Evolutionary conservation across 1,140 invertebrate species (phyloP), one percentile per base, ranked within the genome.

Genomic region (Calephelis virginiensis): DNA sequence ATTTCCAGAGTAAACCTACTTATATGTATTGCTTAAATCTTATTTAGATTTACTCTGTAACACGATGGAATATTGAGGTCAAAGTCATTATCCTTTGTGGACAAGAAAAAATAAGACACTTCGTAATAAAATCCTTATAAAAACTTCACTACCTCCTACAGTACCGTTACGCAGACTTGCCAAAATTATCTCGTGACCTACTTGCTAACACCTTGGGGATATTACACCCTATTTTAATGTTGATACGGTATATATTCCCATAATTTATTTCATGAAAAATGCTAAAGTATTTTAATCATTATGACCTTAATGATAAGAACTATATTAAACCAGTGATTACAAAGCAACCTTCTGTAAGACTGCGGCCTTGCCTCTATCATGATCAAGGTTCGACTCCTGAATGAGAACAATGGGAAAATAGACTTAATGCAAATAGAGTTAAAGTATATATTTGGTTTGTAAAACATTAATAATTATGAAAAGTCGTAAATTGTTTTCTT

Each of bases 311-410:
- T 48, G 45, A 63, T 63, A 63, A 63, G 37, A 63, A 45, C 47
- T 47, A 63, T 12, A n/a, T 37, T 17, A 9, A 46, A 48, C 45
- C 38, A 63, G 37, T 61, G 17, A 63, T 59, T 38, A 59, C 72
- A 70, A 70, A 56, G 70, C 71, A 83, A 83, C 83, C 83, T 86
- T 86, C 83, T 73, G 74, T 70, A 74, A 76, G 71, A 74, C 46
- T 63, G 17, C 68, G 79, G 67, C 85, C 85, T 87, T 78, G 83
- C 69, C 71, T 47, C 77, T 87, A 81, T 77, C 81, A 82, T 78
- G 78, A 80, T 85, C 85, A 87, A 83, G 85, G 85, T 85, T 85
- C 70, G 74, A 73, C 61, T 71, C 66, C 69, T 17, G 59, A 13
- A 5, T 37, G 12, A 38, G 12, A 12, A 8, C 7, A 9, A 40